These are phyloP conservation scores for Odontesthes bonariensis DNA, from an alignment of 2,113 vertebrate genomes.

Conservation along the genomic window DNA sequence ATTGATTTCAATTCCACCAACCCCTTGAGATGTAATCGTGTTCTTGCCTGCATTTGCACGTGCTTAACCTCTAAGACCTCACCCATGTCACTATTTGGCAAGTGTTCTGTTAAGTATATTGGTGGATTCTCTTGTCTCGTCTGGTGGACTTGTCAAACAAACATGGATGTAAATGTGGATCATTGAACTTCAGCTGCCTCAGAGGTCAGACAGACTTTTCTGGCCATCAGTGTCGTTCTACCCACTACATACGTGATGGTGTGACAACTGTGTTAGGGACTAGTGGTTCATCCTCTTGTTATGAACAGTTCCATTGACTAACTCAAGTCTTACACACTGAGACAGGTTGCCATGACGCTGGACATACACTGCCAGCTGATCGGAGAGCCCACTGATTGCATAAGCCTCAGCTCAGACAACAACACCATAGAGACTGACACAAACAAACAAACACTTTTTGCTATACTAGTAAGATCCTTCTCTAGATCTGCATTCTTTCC, in stretches of 20 bases:
- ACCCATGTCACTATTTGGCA: background rate
- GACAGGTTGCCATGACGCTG: conserved; percentile 66
- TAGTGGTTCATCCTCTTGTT: conserved; percentile 50
- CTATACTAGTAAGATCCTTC: conserved; percentile 4
- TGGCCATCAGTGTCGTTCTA: conserved; percentile 50
- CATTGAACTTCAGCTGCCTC: conserved; percentile 43
- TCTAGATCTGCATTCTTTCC: background rate
- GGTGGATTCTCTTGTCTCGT: conserved; percentile 40
- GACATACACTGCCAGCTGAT: conserved; percentile 63
- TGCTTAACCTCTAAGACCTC: conserved; percentile 26
- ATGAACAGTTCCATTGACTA: conserved; percentile 61
- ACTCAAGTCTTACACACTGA: conserved; percentile 50
- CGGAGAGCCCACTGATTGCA: conserved; percentile 53
- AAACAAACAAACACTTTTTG: conserved; percentile 26
- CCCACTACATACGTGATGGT: conserved; percentile 19
- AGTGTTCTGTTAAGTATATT: conserved; percentile 11
- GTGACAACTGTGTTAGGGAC: conserved; percentile 33
- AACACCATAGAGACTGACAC: conserved; percentile 36
- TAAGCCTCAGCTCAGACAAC: conserved; percentile 66
- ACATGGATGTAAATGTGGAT: conserved; percentile 21
- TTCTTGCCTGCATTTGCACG: background rate
- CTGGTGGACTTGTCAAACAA: conserved; percentile 29
- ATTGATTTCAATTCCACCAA: background rate
- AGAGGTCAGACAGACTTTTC: conserved; percentile 40
- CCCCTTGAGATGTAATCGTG: conserved; percentile 13